Evolutionary conservation across 2,113 vertebrate genomes (phyloP).

Genomic region (Grammatotria lemairii): DNA sequence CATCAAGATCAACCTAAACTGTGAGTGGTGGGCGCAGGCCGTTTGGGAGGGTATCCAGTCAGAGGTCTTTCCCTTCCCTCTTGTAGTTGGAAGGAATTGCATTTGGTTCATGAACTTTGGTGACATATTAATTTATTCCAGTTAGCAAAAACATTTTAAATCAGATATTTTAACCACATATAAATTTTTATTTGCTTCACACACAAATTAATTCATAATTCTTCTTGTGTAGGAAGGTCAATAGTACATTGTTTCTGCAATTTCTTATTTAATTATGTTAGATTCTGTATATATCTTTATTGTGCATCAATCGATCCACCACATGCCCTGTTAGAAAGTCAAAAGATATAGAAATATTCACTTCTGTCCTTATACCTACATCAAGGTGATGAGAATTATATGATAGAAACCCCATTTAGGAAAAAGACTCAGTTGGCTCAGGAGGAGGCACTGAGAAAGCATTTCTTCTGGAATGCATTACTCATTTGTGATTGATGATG

Average conservation of each 20-base stretch:
- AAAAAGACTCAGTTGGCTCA: background rate
- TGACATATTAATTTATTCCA: background rate
- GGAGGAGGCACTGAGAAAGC: background rate
- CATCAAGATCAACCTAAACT: constrained; percentile 77
- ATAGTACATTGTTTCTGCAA: background rate
- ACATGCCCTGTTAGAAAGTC: background rate
- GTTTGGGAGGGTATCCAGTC: background rate
- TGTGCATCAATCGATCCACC: background rate
- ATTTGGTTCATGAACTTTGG: background rate
- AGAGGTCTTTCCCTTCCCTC: background rate
- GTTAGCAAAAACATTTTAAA: background rate
- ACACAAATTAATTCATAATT: background rate
- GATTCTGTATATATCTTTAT: background rate
- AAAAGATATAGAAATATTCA: background rate
- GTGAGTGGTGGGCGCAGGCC: constrained; percentile 61
- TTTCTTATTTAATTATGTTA: background rate
- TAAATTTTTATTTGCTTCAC: background rate
- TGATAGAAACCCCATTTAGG: background rate
- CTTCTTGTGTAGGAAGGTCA: background rate
- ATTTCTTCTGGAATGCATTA: background rate
- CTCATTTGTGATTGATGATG: background rate
- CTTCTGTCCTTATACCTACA: background rate
- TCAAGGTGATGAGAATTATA: background rate
- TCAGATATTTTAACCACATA: background rate
- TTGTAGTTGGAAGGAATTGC: background rate